Conservation (phyloP, 1,140 invertebrate species). For the Limonius californicus region DNA sequence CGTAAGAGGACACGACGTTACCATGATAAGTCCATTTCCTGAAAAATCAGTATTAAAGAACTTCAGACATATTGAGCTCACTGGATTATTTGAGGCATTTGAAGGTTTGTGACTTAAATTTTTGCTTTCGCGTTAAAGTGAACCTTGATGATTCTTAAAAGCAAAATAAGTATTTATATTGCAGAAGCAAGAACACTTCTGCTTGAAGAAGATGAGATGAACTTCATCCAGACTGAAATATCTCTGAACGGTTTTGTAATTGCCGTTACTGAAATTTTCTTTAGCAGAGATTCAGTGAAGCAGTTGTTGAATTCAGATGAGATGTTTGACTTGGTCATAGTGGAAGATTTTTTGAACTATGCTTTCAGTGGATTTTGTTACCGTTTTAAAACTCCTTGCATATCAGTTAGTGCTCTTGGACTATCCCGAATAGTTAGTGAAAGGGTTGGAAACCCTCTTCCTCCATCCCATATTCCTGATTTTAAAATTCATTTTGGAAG, state of each 20-base stretch:
- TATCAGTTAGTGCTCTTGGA: neutral
- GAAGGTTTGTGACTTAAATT: too few relatives aligned
- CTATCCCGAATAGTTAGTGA: neutral
- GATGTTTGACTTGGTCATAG: neutral
- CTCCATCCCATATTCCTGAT: constrained; percentile 7
- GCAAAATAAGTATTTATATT: too few relatives aligned
- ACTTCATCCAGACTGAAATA: neutral
- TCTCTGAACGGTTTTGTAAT: too few relatives aligned
- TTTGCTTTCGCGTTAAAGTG: too few relatives aligned
- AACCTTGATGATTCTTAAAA: too few relatives aligned
- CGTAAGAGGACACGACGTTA: constrained; percentile 48
- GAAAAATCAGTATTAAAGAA: neutral
- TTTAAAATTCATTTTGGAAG: neutral
- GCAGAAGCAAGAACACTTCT: too few relatives aligned
- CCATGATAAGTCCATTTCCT: constrained; percentile 46
- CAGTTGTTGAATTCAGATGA: neutral
- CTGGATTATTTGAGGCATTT: neutral
- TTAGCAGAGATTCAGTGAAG: too few relatives aligned
- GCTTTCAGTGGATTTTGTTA: neutral
- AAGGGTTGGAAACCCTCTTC: neutral
- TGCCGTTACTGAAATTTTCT: too few relatives aligned
- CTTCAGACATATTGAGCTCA: neutral
- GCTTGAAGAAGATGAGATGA: neutral
- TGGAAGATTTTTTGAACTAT: neutral
- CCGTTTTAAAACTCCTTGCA: neutral